Percentiles rank a stretch among this genome's conserved stretches.
These are phyloP conservation scores for Geococcyx californianus DNA, from an alignment of 2,113 vertebrate species.

Conservation along the genomic window DNA sequence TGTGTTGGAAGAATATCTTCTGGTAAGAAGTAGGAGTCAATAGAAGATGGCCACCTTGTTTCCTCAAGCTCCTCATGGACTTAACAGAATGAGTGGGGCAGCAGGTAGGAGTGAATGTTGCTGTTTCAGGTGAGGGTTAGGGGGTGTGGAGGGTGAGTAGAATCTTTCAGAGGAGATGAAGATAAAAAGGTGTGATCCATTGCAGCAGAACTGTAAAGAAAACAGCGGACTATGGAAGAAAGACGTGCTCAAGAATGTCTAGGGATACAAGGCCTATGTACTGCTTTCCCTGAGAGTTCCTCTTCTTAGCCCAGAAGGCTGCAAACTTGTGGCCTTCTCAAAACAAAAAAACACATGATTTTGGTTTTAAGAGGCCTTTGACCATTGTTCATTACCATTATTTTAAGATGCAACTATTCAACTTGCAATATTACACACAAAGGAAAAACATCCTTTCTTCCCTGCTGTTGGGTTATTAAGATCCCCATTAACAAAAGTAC, in stretches of 20 bases:
- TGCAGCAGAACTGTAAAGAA: not conserved
- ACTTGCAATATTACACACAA: not conserved
- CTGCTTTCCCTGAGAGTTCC: not conserved
- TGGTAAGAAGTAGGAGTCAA: not conserved
- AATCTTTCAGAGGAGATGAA: not conserved
- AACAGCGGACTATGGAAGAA: not conserved
- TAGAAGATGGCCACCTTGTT: not conserved
- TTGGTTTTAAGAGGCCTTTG: not conserved
- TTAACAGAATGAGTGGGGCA: not conserved
- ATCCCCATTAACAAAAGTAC: not conserved
- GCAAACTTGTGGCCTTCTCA: not conserved
- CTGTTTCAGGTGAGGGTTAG: rapidly evolving
- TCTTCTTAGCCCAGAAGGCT: not conserved
- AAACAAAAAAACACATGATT: not conserved
- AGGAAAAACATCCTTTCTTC: not conserved
- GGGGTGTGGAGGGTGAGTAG: too few species aligned
- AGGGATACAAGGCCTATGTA: not conserved
- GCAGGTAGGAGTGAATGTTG: not conserved
- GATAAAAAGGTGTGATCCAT: not conserved
- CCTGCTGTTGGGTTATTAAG: not conserved
- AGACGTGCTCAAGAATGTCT: not conserved
- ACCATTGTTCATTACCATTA: not conserved
- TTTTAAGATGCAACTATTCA: not conserved
- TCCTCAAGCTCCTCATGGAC: not conserved
- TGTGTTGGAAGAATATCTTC: not conserved